Percentiles rank a stretch among this genome's conserved stretches.
Conservation (phyloP, 2,888 invertebrate genomes). For the Drosophila falleni region DNA sequence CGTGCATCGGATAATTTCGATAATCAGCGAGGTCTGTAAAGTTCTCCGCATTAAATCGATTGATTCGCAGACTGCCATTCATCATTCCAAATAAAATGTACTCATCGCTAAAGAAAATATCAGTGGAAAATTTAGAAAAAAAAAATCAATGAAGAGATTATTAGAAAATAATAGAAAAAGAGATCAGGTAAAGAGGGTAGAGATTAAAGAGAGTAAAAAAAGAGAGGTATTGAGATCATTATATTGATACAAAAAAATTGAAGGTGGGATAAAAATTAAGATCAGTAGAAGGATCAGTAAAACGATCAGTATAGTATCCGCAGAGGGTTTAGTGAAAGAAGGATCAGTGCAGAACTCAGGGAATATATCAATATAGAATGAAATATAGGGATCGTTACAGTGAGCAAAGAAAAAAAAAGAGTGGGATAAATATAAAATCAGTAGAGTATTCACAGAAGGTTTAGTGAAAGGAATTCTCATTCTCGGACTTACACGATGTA, state of each 20-base stretch:
- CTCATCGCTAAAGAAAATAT: constrained; percentile 83
- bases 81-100: constrained; percentile 88
- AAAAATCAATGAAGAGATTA: no score
- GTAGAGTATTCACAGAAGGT: not conserved
- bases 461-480: not conserved
- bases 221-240: no score
- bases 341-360: not conserved
- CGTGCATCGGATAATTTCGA: constrained; percentile 91
- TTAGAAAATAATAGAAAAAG: not conserved
- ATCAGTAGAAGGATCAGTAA: not conserved
- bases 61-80: constrained; percentile 88
- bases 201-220: no score
- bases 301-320: not conserved
- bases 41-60: constrained; percentile 86
- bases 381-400: no score
- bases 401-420: no score
- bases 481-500: constrained; percentile 86
- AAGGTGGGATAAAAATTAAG: no score
- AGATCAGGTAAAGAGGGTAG: not conserved
- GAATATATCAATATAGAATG: no score
- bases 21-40: constrained; percentile 88
- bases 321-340: no score
- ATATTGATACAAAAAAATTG: no score
- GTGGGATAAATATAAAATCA: not conserved
- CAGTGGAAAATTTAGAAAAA: no score